A percentile compares a stretch with the other conserved stretches of the same genome.
phyloP scores from a whole-genome alignment of 2,888 invertebrate species.

The Cheilosia soror region DNA sequence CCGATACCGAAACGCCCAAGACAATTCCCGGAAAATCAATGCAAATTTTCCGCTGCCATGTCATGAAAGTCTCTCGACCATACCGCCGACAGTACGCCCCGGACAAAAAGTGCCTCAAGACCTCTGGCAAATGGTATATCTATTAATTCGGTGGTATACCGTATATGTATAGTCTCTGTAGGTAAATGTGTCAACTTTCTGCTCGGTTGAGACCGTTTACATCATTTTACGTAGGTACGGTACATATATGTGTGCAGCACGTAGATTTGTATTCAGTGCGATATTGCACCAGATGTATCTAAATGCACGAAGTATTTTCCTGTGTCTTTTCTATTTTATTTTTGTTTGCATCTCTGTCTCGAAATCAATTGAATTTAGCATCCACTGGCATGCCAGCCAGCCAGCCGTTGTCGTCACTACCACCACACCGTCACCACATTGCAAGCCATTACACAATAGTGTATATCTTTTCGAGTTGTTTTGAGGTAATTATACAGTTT shows the following conservation, averaged over 20 bases:
- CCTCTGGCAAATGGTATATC: constrained; percentile 40
- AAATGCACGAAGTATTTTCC: constrained; percentile 7
- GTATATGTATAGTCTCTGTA: constrained; percentile 32
- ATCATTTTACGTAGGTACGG: constrained; percentile 45
- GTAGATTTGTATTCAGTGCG: constrained; percentile 55
- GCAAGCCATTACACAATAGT: constrained; percentile 61
- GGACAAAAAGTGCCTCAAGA: constrained; percentile 2
- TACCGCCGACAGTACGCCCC: constrained; percentile 46
- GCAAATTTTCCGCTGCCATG: constrained; percentile 64
- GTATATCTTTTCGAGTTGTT: constrained; percentile 55
- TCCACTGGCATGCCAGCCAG: constrained; percentile 10
- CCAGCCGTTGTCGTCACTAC: constrained; percentile 1
- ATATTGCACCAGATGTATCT: constrained; percentile 73
- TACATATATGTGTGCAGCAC: constrained; percentile 1
- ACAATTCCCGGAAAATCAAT: constrained; percentile 73
- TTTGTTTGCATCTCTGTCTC: constrained; percentile 26
- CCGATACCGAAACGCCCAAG: constrained; percentile 44
- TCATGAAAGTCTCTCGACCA: constrained; percentile 57
- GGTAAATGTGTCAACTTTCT: constrained; percentile 74
- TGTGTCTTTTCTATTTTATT: neutral
- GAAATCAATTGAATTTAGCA: constrained; percentile 42
- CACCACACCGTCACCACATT: constrained; percentile 29
- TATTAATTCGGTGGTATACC: neutral
- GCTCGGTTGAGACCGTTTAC: constrained; percentile 69
- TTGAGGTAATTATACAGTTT: constrained; percentile 67